Evolutionary conservation across 2,888 invertebrate genomes (phyloP).

Genomic region (Agrilus mali): DNA sequence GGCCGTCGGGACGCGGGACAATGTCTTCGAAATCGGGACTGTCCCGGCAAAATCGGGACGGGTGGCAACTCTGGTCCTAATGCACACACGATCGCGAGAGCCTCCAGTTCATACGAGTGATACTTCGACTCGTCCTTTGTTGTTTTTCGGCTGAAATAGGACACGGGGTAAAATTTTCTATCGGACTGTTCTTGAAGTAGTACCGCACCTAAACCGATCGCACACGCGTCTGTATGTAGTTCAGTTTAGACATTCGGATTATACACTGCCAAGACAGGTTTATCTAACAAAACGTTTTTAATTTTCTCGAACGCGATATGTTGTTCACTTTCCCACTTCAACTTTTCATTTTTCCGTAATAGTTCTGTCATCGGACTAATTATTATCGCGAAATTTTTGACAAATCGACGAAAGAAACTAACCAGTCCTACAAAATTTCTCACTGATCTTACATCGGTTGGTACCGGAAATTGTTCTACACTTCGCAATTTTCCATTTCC

Average conservation of each 20-base stretch:
- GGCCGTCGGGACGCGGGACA: too few relatives aligned
- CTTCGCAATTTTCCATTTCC: conserved; percentile 10
- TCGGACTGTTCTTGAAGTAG: conserved; percentile 1
- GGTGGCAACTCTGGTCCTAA: too few relatives aligned
- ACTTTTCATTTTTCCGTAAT: not conserved
- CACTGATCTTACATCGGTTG: conserved; percentile 10
- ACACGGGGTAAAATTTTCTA: conserved; percentile 3
- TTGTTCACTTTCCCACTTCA: not conserved
- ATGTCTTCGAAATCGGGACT: too few relatives aligned
- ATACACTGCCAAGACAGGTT: too few relatives aligned
- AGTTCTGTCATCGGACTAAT: conserved; percentile 10
- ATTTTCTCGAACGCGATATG: not conserved
- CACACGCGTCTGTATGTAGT: not conserved
- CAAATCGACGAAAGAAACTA: conserved; percentile 15
- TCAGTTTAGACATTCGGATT: not conserved
- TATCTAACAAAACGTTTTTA: too few relatives aligned
- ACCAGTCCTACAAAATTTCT: conserved; percentile 15
- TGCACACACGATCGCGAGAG: conserved; percentile 6
- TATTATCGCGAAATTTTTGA: too few relatives aligned
- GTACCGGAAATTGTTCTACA: conserved; percentile 11
- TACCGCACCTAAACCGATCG: too few relatives aligned
- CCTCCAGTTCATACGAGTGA: too few relatives aligned
- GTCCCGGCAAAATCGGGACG: too few relatives aligned
- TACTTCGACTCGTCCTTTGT: conserved; percentile 7
- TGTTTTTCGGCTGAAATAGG: conserved; percentile 7